Conservation (phyloP, 2,888 invertebrate genomes). For the Pterostichus madidus region DNA sequence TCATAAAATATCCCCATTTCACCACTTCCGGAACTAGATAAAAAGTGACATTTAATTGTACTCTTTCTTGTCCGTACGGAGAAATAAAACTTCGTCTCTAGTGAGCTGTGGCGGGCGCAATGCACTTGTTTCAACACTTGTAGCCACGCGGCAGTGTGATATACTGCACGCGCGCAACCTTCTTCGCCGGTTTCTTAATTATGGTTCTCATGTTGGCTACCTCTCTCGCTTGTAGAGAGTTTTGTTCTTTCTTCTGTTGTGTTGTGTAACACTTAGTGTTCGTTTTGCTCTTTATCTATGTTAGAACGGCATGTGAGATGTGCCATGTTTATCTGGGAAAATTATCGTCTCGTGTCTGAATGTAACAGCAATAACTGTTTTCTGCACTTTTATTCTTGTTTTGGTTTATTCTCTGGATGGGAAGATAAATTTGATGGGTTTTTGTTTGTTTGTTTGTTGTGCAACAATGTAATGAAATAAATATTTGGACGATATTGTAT, state of each 20-base stretch:
- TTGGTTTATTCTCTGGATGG: slow-evolving; percentile 19
- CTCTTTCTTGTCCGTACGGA: not conserved
- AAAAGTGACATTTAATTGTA: slow-evolving; percentile 18
- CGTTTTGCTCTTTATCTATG: slow-evolving; percentile 41
- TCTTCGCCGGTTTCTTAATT: slow-evolving; percentile 37
- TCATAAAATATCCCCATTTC: not conserved
- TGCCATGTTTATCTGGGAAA: slow-evolving; percentile 56
- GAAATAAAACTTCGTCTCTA: slow-evolving; percentile 7
- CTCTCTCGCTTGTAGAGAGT: not conserved
- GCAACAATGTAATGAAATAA: not conserved
- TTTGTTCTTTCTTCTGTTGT: slow-evolving; percentile 20
- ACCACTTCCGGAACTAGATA: slow-evolving; percentile 1
- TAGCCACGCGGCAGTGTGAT: slow-evolving; percentile 10
- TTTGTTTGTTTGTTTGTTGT: slow-evolving; percentile 4
- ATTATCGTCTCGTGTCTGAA: slow-evolving; percentile 58
- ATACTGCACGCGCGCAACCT: slow-evolving; percentile 12
- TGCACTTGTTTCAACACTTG: slow-evolving; percentile 50
- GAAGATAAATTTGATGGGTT: slow-evolving; percentile 40
- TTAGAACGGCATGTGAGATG: slow-evolving; percentile 52
- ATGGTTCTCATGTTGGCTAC: slow-evolving; percentile 45
- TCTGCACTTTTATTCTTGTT: slow-evolving; percentile 36
- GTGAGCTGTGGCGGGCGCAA: not conserved
- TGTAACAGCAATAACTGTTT: slow-evolving; percentile 58
- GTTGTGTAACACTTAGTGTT: not conserved
- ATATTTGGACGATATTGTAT: not conserved